A percentile compares a stretch with the other conserved stretches of the same genome.
Evolutionary conservation across 2,888 invertebrate species (phyloP).

Genomic region (Tiliacea aurago): DNA sequence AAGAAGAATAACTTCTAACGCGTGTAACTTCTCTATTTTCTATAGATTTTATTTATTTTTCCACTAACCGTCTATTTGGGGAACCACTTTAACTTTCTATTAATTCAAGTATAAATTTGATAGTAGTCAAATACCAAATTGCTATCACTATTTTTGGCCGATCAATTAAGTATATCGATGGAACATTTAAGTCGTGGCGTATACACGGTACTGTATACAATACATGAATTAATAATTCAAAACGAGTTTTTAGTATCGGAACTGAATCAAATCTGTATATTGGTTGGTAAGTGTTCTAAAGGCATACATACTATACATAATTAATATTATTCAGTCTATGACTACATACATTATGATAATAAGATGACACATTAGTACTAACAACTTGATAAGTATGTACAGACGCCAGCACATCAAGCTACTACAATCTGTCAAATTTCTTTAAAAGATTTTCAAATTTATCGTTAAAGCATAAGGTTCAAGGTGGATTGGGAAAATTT

Average conservation of each 20-base stretch:
- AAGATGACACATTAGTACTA: constrained; percentile 7
- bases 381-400: background rate
- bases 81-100: background rate
- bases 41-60: background rate
- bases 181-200: background rate
- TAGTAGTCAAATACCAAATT: background rate
- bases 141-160: background rate
- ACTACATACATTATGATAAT: constrained; percentile 27
- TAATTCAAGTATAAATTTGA: background rate
- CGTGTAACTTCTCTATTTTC: background rate
- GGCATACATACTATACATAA: constrained; percentile 26
- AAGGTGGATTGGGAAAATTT: too few species aligned
- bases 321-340: constrained; percentile 40
- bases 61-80: background rate
- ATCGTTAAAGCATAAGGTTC: too few species aligned
- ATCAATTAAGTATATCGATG: background rate
- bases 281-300: constrained; percentile 9
- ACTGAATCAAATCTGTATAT: constrained; percentile 22
- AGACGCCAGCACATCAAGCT: too few species aligned
- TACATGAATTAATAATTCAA: constrained; percentile 9
- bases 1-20: background rate
- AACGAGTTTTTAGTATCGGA: constrained; percentile 18
- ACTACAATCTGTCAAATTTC: too few species aligned
- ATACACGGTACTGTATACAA: background rate
- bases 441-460: too few species aligned